Percentiles rank a stretch among this genome's conserved stretches.
These are phyloP conservation scores for Drosophila kambysellisi DNA, from an alignment of 2,888 invertebrate genomes.

Conservation along the genomic window DNA sequence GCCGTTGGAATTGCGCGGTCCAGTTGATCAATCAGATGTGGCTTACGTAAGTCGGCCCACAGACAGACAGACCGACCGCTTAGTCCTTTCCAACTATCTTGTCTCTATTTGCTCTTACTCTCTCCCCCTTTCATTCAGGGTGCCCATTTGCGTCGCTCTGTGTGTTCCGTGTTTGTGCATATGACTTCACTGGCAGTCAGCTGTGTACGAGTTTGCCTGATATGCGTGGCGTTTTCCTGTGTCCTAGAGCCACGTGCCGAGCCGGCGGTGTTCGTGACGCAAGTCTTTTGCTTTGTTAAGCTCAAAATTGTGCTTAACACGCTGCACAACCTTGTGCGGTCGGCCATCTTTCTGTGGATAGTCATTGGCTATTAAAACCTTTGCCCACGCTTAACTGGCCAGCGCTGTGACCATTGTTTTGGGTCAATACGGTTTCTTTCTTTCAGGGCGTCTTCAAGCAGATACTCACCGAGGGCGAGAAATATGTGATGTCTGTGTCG, in stretches of 20 bases:
- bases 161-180: slow-evolving; percentile 93
- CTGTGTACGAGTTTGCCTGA: slow-evolving; percentile 90
- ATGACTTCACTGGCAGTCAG: slow-evolving; percentile 92
- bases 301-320: slow-evolving; percentile 93
- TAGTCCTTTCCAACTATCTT: background rate
- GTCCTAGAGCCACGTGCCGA: slow-evolving; percentile 94
- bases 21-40: slow-evolving; percentile 97
- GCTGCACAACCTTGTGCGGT: slow-evolving; percentile 91
- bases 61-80: background rate
- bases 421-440: slow-evolving; percentile 91
- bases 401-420: slow-evolving; percentile 89
- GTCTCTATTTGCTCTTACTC: background rate
- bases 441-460: slow-evolving; percentile 98
- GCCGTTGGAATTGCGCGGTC: too few species aligned
- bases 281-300: slow-evolving; percentile 95
- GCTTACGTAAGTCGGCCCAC: slow-evolving; percentile 89
- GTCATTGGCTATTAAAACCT: slow-evolving; percentile 93
- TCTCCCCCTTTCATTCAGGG: slow-evolving; percentile 83
- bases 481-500: slow-evolving; percentile 98
- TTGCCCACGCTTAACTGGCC: slow-evolving; percentile 93
- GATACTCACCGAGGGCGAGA: slow-evolving; percentile 98
- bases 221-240: slow-evolving; percentile 93
- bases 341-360: slow-evolving; percentile 91
- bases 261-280: slow-evolving; percentile 93
- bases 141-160: slow-evolving; percentile 92